Base-by-base conservation (phyloP, 1,140 invertebrate species). In the Meteorus sp. region DNA sequence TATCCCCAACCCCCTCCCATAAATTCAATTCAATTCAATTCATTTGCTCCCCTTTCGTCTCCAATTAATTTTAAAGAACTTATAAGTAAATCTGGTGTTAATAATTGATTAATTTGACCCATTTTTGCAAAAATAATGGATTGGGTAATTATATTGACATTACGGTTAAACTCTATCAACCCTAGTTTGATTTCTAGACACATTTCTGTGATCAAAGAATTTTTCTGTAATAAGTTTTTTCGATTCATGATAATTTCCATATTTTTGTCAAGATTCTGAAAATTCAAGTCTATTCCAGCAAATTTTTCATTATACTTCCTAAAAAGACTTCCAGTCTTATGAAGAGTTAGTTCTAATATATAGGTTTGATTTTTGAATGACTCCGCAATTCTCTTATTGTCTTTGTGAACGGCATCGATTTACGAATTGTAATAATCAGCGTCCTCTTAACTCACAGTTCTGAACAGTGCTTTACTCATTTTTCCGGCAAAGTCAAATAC, bases 401-500 rank as follows among this genome's bases (percentile, higher is more conserved):
- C 57, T 19, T 9, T 45, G 13, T 35, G 13, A 11, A 59, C 17
- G 19, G 39, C 33, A 17, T 59, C 43, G 43, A 59, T 59, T 45
- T 59, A 37, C 2, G 25, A 33, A 31, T 59, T 53, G 19, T 59
- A 59, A 39, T 53, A 59, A 5, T 11, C n/a, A 6, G 50, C 50
- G 15, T 59, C 57, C 6, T 51, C 48, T 20, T 53, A 13, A 8
- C 57, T 45, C 23, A 59, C 23, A 3, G 57, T 59, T 1, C 57
- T 50, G 33, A 59, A 59, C 2, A 59, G 25, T 31, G 53, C 13
- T 53, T 52, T 59, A 35, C 48, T 59, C 1, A 59, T 59, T 35
- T 59, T 50, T 3, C 48, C 57, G 1, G 53, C 27, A 53, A 59
- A 59, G 17, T 59, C 47, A 13, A 53, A 53, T 23, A 53, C 5